Percentiles rank a stretch among this genome's conserved stretches.
phyloP scores from a whole-genome alignment of 2,797 vertebrate species.

The Girardinus metallicus region DNA sequence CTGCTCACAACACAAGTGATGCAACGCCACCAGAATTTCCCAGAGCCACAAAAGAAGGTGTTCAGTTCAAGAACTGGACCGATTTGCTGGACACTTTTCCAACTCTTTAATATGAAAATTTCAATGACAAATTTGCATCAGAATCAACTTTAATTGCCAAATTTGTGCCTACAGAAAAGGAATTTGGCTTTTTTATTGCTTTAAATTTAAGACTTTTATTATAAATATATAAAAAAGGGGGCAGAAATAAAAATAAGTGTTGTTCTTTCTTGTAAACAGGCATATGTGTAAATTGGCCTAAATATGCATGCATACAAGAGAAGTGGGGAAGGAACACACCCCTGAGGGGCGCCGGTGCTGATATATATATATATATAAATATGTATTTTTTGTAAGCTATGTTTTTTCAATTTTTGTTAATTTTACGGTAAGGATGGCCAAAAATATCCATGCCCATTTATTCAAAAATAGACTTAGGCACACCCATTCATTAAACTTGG shows the following conservation, averaged over 20 bases:
- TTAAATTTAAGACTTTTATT: not conserved
- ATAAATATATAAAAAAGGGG: not conserved
- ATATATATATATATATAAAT: not conserved
- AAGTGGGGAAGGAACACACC: not conserved
- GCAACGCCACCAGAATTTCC: not conserved
- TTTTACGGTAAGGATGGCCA: not conserved
- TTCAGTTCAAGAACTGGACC: not conserved
- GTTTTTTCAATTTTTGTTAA: not conserved
- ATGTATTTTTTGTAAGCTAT: not conserved
- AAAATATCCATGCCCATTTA: not conserved
- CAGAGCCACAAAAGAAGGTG: not conserved
- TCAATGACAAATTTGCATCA: not conserved
- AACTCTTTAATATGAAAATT: not conserved
- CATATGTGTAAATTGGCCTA: not conserved
- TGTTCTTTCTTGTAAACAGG: not conserved
- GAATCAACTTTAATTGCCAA: not conserved
- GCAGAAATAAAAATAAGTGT: not conserved
- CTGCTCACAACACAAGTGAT: not conserved
- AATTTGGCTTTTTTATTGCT: not conserved
- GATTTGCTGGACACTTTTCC: not conserved
- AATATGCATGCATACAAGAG: not conserved
- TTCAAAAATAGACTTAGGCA: not conserved
- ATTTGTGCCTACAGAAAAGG: not conserved
- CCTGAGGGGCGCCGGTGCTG: not conserved
- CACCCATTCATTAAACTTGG: not conserved